Conservation (phyloP, 2,888 invertebrate species). For the Orthonevra nobilis region DNA sequence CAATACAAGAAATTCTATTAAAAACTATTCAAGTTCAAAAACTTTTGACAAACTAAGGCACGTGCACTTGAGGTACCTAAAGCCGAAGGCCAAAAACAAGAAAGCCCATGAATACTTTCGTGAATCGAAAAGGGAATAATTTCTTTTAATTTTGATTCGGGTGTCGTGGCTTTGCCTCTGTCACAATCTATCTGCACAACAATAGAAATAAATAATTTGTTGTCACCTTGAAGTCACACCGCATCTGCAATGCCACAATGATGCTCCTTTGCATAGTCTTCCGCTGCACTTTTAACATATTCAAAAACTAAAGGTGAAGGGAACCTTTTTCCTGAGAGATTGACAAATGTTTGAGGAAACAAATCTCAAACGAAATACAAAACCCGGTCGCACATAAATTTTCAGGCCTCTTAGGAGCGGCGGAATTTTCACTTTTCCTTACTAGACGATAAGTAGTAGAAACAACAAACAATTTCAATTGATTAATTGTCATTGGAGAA, state of each 20-base stretch:
- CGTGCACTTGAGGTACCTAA: not conserved
- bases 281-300: not conserved
- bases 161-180: constrained; percentile 1
- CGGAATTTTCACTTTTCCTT: constrained; percentile 34
- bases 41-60: not conserved
- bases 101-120: constrained; percentile 9
- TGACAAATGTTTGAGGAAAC: constrained; percentile 12
- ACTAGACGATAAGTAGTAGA: not conserved
- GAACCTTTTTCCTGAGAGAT: constrained; percentile 10
- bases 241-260: not conserved
- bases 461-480: constrained; percentile 28
- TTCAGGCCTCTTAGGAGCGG: constrained; percentile 1
- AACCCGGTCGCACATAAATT: constrained; percentile 48
- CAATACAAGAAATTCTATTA: constrained; percentile 1
- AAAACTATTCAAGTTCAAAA: not conserved
- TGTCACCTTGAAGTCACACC: constrained; percentile 8
- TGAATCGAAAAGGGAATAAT: not conserved
- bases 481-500: constrained; percentile 50
- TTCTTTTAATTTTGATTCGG: not conserved
- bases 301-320: constrained; percentile 39
- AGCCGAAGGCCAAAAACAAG: constrained; percentile 19
- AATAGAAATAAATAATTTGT: constrained; percentile 31
- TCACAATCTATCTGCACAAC: not conserved
- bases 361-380: too few relatives aligned
- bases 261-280: constrained; percentile 12